phyloP scores from a whole-genome alignment of 1,140 invertebrate species.

The Choristoneura fumiferana region DNA sequence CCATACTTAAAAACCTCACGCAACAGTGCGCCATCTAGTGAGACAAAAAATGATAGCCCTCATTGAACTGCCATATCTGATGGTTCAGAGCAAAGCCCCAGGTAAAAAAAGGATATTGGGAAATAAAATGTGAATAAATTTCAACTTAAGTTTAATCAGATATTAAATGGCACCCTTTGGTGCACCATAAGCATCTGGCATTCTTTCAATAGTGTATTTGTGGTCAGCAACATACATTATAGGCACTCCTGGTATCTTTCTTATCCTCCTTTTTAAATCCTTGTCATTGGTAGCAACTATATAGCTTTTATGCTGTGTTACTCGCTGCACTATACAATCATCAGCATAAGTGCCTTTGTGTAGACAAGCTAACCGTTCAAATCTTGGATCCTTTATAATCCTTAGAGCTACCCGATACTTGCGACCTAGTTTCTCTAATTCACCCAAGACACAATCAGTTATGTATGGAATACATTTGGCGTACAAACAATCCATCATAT shows the following conservation, averaged over 20 bases:
- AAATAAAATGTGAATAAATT: not conserved
- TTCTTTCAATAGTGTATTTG: constrained; percentile 97
- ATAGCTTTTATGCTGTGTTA: constrained; percentile 99
- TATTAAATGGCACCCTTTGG: constrained; percentile 81
- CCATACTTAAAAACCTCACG: too few relatives aligned
- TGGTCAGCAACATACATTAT: constrained; percentile 98
- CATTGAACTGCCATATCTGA: too few relatives aligned
- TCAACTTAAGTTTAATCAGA: not conserved
- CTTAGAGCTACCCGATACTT: constrained; percentile 97
- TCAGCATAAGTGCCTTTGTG: constrained; percentile 99
- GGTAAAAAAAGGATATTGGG: too few relatives aligned
- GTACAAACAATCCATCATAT: constrained; percentile 99
- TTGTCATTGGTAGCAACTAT: constrained; percentile 99
- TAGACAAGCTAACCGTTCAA: constrained; percentile 94
- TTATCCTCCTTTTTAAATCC: constrained; percentile 96
- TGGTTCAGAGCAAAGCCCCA: too few relatives aligned
- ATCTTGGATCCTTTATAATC: constrained; percentile 97
- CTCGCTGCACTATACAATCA: constrained; percentile 97
- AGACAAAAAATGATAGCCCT: too few relatives aligned
- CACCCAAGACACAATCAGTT: constrained; percentile 99
- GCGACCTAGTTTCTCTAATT: constrained; percentile 97
- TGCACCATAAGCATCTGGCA: constrained; percentile 98
- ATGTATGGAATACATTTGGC: constrained; percentile 99
- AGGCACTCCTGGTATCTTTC: constrained; percentile 99
- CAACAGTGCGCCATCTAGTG: too few relatives aligned